Evolutionary conservation across 2,113 vertebrate species (phyloP), one percentile per base, ranked within the genome.

Genomic region (Semicossyphus pulcher): DNA sequence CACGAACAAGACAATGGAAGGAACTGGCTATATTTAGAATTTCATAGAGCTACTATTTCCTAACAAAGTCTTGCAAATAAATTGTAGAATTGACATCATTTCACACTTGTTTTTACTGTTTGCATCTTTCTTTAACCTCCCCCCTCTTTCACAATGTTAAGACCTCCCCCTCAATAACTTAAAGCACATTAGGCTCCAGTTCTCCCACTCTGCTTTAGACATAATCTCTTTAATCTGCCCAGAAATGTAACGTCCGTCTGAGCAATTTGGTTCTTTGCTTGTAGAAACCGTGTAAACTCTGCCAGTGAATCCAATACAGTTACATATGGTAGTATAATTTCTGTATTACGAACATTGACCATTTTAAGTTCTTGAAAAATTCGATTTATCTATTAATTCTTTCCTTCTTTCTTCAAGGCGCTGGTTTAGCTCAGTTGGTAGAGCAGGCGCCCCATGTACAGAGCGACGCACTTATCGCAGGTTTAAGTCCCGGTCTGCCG

Each of bases 141-240:
- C 41, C 3, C 16, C 23, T 34, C 7, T 4, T 36, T 51, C 18
- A 63, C 29, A 72, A 52, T 15, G 4, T 56, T 34, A 58, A 66
- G 26, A 79, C 14, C 58, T 18, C 48, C 48, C 56, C 25, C 26
- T 61, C 21, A 68, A 29, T 58, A 73, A 49, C 8, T 63, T 63
- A 11, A 61, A 76, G 62, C 28, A 52, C 65, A 72, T 76, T 53
- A 61, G 53, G n/a, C 41, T 74, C 57, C 52, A 76, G 29, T 62
- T 78, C 76, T 77, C 64, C 67, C 67, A 72, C 64, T 72, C 63
- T 65, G 51, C 59, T 56, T 56, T 58, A 20, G 16, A 66, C 18
- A 78, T 84, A 85, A 85, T 83, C 71, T 56, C 73, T 70, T 41
- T 74, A 85, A 88, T 88, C 80, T 57, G 53, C 20, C 3, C 18